phyloP scores from a whole-genome alignment of 2,113 vertebrate species.

The Colistium nudipinnis region DNA sequence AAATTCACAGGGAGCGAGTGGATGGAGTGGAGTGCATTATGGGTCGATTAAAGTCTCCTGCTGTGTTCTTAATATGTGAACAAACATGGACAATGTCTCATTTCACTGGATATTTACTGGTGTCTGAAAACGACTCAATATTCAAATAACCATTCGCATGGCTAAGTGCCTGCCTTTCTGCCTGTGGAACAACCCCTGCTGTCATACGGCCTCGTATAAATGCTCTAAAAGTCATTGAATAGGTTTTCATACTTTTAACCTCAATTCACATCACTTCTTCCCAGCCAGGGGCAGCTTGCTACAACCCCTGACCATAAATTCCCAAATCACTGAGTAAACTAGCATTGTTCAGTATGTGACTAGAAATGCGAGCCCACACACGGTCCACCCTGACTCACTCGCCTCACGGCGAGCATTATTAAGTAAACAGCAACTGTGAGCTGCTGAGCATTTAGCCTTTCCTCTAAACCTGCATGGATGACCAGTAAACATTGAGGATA shows the following conservation, averaged over 20 bases:
- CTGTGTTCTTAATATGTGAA: too few relatives aligned
- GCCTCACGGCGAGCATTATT: conserved; percentile 19
- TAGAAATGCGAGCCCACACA: conserved; percentile 36
- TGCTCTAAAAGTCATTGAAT: conserved; percentile 24
- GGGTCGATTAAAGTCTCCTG: too few relatives aligned
- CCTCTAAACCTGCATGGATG: too few relatives aligned
- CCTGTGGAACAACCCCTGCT: conserved; percentile 1
- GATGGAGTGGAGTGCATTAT: too few relatives aligned
- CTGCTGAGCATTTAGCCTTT: background rate
- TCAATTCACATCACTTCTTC: conserved; percentile 6
- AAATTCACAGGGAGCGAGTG: too few relatives aligned
- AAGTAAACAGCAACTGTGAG: conserved; percentile 1
- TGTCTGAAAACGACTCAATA: too few relatives aligned
- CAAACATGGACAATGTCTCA: too few relatives aligned
- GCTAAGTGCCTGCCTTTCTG: conserved; percentile 6
- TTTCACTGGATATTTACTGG: too few relatives aligned
- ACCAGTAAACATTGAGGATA: too few relatives aligned
- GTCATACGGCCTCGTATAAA: background rate
- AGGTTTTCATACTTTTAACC: conserved; percentile 26
- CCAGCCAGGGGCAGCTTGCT: background rate
- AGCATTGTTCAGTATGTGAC: conserved; percentile 33
- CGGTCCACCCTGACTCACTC: background rate
- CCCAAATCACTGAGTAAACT: conserved; percentile 37
- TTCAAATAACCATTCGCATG: background rate
- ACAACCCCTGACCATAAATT: conserved; percentile 38